Evolutionary conservation across 23 tunicate genomes (phyloP), one percentile per base, ranked within the genome.

Genomic region (Diplosoma virens): DNA sequence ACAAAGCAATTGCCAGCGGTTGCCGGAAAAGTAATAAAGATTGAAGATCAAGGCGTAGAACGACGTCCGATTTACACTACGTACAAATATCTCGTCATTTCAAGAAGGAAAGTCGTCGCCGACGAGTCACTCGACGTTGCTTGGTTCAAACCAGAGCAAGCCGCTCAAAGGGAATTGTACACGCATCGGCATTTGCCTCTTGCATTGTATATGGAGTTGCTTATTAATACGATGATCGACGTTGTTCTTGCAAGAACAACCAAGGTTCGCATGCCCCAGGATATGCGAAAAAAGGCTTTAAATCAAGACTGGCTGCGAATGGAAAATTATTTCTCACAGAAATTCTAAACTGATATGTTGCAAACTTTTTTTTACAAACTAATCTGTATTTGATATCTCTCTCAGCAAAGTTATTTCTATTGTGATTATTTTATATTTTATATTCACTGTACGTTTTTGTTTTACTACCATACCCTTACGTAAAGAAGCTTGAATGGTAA

Each of bases 181-280:
- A 58, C 86, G 2, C 47, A 21, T 26, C 59, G 87, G 23, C 66
- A 82, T 31, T 67, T 87, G 87, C 95, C 95, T 9, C 29, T 67
- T 22, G 67, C 58, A 25, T 29, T 87, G 30, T 87, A 87, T 58
- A 76, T 81, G 71, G 45, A 48, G 48, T 53, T 87, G 79, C 67
- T 69, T 6, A 21, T 87, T n/a, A 78, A 81, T 59, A 75, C 77
- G 4, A 54, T 87, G 25, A 36, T 87, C n/a, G 95, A 87, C 54
- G 69, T 83, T 31, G 82, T 58, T 28, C 82, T 87, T 59, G 87
- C 95, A 5, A 82, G 71, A 32, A 79, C 87, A 46, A 87, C 83
- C n/a, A 52, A 60, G 9, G 65, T 74, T 9, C 60, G 82, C 46
- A 87, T 87, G 82, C 67, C 87, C 45, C 79, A 87, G 24, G 95